A percentile compares a stretch with the other conserved stretches of the same genome.
phyloP scores from a whole-genome alignment of 2,113 vertebrate genomes.

The Crotalus viridis region DNA sequence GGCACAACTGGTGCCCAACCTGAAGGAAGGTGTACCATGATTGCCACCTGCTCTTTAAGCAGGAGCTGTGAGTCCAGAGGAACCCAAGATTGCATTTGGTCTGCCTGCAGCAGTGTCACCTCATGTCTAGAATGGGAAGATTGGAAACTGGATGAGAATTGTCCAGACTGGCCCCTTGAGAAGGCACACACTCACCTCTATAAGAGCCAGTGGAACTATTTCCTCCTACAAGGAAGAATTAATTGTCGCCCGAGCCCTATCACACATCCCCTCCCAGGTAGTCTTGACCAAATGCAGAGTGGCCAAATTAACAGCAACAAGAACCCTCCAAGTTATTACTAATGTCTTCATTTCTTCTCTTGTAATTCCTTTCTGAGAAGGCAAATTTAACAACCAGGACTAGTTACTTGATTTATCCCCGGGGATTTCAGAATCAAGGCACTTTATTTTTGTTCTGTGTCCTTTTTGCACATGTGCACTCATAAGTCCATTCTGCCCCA shows the following conservation, averaged over 20 bases:
- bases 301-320: not conserved
- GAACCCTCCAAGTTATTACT: not conserved
- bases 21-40: not conserved
- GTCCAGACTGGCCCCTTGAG: not conserved
- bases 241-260: accelerated
- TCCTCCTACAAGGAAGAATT: not conserved
- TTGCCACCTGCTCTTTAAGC: not conserved
- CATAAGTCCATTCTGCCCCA: not conserved
- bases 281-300: not conserved
- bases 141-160: not conserved
- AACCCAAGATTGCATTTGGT: not conserved
- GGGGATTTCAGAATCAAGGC: not conserved
- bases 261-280: not conserved
- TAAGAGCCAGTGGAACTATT: not conserved
- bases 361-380: not conserved
- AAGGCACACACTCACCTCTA: not conserved
- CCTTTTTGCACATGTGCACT: not conserved
- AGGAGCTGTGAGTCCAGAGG: not conserved
- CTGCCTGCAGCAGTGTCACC: not conserved
- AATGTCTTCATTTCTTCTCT: not conserved
- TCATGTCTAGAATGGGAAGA: not conserved
- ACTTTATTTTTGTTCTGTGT: not conserved
- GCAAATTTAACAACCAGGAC: not conserved
- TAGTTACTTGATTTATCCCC: not conserved
- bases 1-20: not conserved